Base-by-base conservation (phyloP, 2,113 vertebrate genomes). In the Cinclus mexicanus region DNA sequence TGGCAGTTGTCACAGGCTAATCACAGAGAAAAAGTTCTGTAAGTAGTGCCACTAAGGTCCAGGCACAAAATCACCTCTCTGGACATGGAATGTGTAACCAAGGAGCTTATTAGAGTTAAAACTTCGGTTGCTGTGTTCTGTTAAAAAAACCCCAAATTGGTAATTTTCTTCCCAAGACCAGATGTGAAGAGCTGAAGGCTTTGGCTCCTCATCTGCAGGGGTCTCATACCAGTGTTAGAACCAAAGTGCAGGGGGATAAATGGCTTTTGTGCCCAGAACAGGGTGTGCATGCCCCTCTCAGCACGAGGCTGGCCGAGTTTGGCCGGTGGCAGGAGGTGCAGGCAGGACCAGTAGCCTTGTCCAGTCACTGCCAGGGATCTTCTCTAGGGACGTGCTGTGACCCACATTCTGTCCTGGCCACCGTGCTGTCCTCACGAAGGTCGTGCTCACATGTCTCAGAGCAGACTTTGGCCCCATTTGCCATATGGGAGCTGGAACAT, bases 401-500 rank as follows among this genome's bases (percentile, higher is more conserved):
- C 87, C 84, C 78, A 72, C 10, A 94, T 94, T 63, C 29, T 31
- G 57, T 33, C 46, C 63, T 72, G 78, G 81, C 78, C 92, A 69
- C 55, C 46, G 0, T 1, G 52, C 7, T 50, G 69, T 86, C 90
- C 85, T 65, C 52, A 21, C 0, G 3, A 92, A 96, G 88, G 90
- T 94, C 93, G 6, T 2, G 41, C 22, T 68, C 94, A 92, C 88
- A 63, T 95, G 93, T 68, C 69, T 83, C 53, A 25, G 56, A 90
- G 92, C 95, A 96, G 95, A 60, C 69, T 87, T 94, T 92, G 94
- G 68, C 88, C 95, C 88, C 88, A 6, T 97, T 96, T 84, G 89
- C 92, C 95, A 96, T 91, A 89, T 96, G 95, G 95, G 91, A 96
- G 93, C 80, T 75, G 79, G 75, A 78, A 33, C 64, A 83, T 53